phyloP scores from a whole-genome alignment of 2,113 vertebrate species.

The Dicaeum eximium region DNA sequence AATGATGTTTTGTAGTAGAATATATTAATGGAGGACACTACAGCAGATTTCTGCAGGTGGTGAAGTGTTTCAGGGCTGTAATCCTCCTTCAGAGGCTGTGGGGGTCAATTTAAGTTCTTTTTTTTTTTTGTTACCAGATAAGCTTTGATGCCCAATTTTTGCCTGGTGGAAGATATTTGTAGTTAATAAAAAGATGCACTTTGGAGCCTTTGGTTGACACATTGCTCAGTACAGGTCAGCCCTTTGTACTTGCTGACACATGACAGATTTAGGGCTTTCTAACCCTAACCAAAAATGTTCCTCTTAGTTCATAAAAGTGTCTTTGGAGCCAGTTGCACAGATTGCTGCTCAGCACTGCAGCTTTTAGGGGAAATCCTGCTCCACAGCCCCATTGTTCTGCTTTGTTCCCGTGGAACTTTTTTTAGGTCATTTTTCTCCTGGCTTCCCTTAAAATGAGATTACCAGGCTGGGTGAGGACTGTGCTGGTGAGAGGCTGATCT shows the following conservation, averaged over 20 bases:
- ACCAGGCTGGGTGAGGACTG: neutral
- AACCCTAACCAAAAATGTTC: too few relatives aligned
- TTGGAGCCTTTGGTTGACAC: neutral
- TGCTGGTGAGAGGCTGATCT: neutral
- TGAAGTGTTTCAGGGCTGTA: neutral
- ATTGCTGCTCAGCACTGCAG: neutral
- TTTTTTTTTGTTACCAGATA: neutral
- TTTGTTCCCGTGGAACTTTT: neutral
- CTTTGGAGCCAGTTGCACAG: neutral
- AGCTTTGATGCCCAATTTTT: neutral
- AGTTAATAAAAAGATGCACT: neutral
- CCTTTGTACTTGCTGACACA: neutral
- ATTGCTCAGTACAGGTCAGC: neutral
- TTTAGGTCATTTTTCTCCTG: neutral
- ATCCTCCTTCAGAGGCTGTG: neutral
- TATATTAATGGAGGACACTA: neutral
- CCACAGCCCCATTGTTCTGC: neutral
- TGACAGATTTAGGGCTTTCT: neutral
- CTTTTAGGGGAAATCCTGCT: constrained; percentile 3
- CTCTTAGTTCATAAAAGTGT: neutral
- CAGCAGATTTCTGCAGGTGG: neutral
- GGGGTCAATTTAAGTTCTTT: neutral
- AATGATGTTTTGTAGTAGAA: neutral
- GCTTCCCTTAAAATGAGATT: neutral
- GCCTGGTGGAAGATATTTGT: neutral